Conservation (phyloP, 2,797 vertebrate genomes). For the Eulemur albifrons region DNA sequence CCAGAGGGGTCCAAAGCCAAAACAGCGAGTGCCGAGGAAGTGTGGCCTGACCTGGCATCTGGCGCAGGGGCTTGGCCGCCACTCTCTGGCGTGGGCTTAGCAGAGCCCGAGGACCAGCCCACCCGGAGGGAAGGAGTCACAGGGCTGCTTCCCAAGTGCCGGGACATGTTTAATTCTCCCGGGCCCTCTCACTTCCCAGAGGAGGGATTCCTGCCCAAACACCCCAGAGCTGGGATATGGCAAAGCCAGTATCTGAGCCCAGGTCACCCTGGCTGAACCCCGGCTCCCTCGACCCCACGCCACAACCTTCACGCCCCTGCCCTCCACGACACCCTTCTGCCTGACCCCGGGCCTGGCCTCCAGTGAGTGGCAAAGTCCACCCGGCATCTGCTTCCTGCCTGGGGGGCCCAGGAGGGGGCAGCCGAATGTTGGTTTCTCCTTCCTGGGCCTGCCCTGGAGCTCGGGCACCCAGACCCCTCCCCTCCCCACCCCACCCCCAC, state of each 20-base stretch:
- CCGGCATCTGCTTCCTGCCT: not conserved
- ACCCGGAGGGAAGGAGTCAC: accelerated
- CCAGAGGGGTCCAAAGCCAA: not conserved
- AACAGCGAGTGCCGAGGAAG: accelerated
- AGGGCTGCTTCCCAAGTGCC: not conserved
- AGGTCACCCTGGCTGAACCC: accelerated
- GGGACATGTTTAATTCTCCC: not conserved
- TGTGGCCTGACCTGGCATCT: not conserved
- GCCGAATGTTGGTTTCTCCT: not conserved
- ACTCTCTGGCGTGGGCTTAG: not conserved
- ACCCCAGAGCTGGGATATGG: not conserved
- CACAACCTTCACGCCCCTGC: not conserved
- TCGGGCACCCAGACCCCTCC: not conserved
- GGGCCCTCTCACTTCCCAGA: not conserved
- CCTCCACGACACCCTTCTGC: too few relatives aligned
- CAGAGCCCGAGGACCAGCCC: too few relatives aligned
- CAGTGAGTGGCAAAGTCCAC: not conserved
- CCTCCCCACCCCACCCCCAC: too few relatives aligned
- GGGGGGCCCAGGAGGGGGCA: not conserved
- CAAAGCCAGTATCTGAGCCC: not conserved
- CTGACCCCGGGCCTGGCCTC: too few relatives aligned
- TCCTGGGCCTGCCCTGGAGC: not conserved
- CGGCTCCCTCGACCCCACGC: accelerated
- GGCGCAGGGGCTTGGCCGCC: not conserved
- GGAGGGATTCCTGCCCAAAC: not conserved